Base-by-base conservation (phyloP, 2,888 invertebrate genomes). In the Andrena hattorfiana region DNA sequence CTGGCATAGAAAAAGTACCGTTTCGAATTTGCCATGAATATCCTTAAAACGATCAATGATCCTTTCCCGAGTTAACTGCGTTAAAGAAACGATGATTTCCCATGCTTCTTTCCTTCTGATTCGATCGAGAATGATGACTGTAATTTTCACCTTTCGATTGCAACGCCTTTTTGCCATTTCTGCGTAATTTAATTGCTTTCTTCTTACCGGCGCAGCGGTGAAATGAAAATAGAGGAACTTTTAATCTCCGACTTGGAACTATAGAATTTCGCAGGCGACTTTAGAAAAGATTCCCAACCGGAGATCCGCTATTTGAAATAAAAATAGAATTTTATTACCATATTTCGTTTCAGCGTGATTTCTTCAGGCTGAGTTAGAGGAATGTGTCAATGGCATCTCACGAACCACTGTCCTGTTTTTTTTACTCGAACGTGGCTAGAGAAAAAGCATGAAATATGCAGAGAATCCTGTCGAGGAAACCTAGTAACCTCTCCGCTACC, bases 391-490 rank as follows among this genome's bases (percentile, higher is more conserved):
- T 23, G 13, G 7, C 13, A 28, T 5, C 10, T 0, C n/a, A 4
- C 2, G 26, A 73, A 13, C 10, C 30, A 49, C 10, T 23, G 10
- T 20, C 48, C 7, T 23, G 35, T 54, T 60, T 30, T 30, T 30
- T 51, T 30, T 4, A 16, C 8, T 2, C 10, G 16, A 59, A 35
- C 20, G 1, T 26, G 3, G 0, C 0, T 3, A 10, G 56, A 49
- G 32, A 76, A 64, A 63, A 42, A 49, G 8, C 26, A 7, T 13
- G 16, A 71, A 42, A 48, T 71, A 76, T 49, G 48, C 59, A 20
- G 23, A 67, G 62, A 80, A 71, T 80, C 35, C 71, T 68, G 62
- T 63, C 28, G 8, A 59, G 26, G 68, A 42, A 67, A 54, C 54
- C 48, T 60, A 64, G 70, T 59, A 80, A 77, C 42, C 68, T 77